Base-by-base conservation (phyloP, 2,888 invertebrate species). In the Phortica magna region DNA sequence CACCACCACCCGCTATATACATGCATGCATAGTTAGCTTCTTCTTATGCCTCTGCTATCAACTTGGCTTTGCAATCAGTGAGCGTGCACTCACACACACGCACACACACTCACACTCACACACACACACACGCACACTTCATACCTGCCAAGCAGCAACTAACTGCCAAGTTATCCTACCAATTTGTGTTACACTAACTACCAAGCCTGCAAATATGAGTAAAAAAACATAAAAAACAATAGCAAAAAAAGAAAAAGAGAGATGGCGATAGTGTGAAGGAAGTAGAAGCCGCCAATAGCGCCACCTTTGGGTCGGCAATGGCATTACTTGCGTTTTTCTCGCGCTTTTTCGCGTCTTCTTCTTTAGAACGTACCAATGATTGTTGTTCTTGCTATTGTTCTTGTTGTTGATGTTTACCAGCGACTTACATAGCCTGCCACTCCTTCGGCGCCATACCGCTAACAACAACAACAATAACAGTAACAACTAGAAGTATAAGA, bases 101-200 rank as follows among this genome's bases (percentile, higher is more conserved):
- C 14, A 5, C 65, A 19, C 57, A 48, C 14, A 14, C 5, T 3
- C 14, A 19, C n/a, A 2, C 3, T 2, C 19, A 10, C 1, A 6
- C 57, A 48, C 14, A 14, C 5, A 48, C 14, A 19, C n/a, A 2
- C 3, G 3, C 19, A 10, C 1, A 6, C 64, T 19, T 14, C 64
- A 19, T 55, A 22, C 57, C 31, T 31, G 31, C 31, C 31, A 31
- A 31, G 31, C 31, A 31, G 14, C 65, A 31, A 55, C 70, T 57
- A 75, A 67, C 74, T 68, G 74, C 74, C 57, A 75, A 75, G 22
- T 67, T 75, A 71, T 71, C 43, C 75, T 75, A 64, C 75, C 74
- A 75, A 68, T 75, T 74, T 65, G 39, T 31, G 53, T 55, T 57
- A 41, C 57, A 57, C 22, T 39, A 53, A 55, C 19, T 71, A 19